Conservation (phyloP, 2,888 invertebrate genomes). For the Drosophila formosana region DNA sequence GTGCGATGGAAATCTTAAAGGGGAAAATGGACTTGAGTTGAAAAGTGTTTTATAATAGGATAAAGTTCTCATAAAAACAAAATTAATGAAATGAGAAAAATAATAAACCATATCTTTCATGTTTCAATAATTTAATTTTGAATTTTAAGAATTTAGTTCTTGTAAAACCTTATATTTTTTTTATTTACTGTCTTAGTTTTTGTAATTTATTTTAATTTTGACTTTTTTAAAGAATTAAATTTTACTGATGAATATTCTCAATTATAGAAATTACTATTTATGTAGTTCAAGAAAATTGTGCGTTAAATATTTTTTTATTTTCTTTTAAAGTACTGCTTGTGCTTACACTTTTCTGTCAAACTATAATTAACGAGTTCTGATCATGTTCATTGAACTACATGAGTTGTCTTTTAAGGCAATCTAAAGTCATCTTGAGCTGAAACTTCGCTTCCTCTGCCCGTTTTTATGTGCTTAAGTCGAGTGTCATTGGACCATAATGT, state of each 20-base stretch:
- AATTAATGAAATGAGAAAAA: too few relatives aligned
- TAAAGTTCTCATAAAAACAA: too few relatives aligned
- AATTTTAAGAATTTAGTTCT: background rate
- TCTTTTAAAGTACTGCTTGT: background rate
- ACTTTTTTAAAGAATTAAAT: too few relatives aligned
- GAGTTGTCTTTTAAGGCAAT: background rate
- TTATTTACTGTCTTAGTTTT: background rate
- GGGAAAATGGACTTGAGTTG: too few relatives aligned
- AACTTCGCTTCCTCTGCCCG: background rate
- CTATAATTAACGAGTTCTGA: background rate
- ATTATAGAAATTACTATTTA: too few relatives aligned
- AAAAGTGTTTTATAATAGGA: too few relatives aligned
- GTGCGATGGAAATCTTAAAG: too few relatives aligned
- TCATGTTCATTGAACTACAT: background rate
- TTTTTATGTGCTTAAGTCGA: slow-evolving; percentile 4
- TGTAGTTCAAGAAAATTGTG: too few relatives aligned
- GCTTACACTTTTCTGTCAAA: background rate
- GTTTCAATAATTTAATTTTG: too few relatives aligned
- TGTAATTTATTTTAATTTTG: too few relatives aligned
- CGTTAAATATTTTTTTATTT: background rate
- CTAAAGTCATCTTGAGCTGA: background rate
- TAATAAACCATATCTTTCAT: too few relatives aligned
- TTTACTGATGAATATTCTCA: too few relatives aligned
- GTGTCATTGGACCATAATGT: slow-evolving; percentile 39
- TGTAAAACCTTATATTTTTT: background rate